Percentiles rank a stretch among this genome's conserved stretches.
Conservation (phyloP, 2,888 invertebrate genomes). For the Epinotia demarniana region DNA sequence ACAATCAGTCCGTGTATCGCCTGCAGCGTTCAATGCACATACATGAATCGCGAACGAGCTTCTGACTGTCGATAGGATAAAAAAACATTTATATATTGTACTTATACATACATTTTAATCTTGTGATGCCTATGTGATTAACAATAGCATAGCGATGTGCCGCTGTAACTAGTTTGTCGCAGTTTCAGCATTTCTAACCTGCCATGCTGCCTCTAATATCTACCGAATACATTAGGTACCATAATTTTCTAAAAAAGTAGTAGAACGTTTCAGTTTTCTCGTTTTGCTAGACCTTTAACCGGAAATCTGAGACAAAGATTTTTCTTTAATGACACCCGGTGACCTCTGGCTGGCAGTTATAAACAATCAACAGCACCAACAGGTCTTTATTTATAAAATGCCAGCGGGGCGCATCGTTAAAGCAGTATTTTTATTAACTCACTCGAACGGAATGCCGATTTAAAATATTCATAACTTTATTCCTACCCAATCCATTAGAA, state of each 20-base stretch:
- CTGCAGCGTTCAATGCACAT: constrained; percentile 38
- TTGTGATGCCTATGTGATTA: background rate
- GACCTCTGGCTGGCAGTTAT: constrained; percentile 36
- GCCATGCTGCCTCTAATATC: background rate
- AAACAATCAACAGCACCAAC: constrained; percentile 64
- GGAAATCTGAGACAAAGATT: constrained; percentile 27
- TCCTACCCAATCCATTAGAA: constrained; percentile 71
- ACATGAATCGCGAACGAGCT: constrained; percentile 38
- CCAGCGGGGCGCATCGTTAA: constrained; percentile 80
- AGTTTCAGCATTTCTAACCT: background rate
- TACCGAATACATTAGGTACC: constrained; percentile 1
- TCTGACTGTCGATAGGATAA: constrained; percentile 38
- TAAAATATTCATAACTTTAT: constrained; percentile 77
- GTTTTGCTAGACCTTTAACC: constrained; percentile 3
- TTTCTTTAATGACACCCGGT: constrained; percentile 27
- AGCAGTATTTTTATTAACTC: constrained; percentile 80
- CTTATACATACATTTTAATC: constrained; percentile 17
- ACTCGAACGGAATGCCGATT: constrained; percentile 70
- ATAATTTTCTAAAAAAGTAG: background rate
- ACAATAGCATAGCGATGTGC: background rate
- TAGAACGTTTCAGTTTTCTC: background rate
- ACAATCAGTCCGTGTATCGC: constrained; percentile 44
- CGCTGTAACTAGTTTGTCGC: background rate
- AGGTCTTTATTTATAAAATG: constrained; percentile 78
- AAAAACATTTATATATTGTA: constrained; percentile 24